phyloP scores from a whole-genome alignment of 2,113 vertebrate genomes.

The Falco punctatus region DNA sequence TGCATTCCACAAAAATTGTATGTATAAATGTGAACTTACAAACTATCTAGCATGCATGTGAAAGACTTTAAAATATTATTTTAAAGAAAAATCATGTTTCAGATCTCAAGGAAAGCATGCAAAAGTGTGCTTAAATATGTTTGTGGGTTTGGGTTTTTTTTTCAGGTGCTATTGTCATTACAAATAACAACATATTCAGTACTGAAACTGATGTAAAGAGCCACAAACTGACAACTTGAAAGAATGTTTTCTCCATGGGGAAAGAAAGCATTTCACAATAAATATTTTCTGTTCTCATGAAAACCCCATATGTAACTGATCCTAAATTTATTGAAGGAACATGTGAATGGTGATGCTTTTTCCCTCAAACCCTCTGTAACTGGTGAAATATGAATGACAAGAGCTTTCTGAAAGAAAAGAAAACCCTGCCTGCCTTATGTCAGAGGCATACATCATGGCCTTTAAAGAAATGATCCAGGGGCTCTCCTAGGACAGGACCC shows the following conservation, averaged over 20 bases:
- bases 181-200: conserved; percentile 27
- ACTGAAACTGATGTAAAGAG: conserved; percentile 23
- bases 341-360: background rate
- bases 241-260: background rate
- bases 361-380: background rate
- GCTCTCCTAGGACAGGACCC: background rate
- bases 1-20: background rate
- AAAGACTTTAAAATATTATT: background rate
- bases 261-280: background rate
- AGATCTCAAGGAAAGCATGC: background rate
- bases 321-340: conserved; percentile 11
- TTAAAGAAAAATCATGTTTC: background rate
- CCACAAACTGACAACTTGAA: background rate
- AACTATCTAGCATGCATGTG: background rate
- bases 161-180: conserved; percentile 4
- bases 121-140: background rate
- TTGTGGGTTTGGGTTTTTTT: background rate
- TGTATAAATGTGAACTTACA: background rate
- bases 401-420: background rate
- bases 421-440: background rate
- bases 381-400: background rate
- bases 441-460: background rate
- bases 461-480: background rate
- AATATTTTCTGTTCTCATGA: conserved; percentile 34
- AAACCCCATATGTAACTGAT: background rate